These are phyloP conservation scores for Drosophila mulleri DNA, from an alignment of 2,888 invertebrate genomes.

Conservation along the genomic window DNA sequence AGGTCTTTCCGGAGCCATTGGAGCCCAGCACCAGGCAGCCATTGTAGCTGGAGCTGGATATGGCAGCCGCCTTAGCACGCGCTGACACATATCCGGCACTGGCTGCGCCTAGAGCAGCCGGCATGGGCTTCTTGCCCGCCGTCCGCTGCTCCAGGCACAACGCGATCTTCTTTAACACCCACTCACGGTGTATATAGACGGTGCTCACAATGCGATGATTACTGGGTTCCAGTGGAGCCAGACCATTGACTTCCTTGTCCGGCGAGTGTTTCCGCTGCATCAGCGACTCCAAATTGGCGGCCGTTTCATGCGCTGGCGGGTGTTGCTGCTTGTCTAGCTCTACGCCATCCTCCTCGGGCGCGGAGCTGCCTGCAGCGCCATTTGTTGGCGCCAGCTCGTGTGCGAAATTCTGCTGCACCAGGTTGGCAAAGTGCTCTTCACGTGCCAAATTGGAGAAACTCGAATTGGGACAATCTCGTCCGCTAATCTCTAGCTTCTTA, in stretches of 20 bases:
- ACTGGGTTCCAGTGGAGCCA: constrained; percentile 57
- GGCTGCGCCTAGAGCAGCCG: constrained; percentile 66
- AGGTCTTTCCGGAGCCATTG: constrained; percentile 97
- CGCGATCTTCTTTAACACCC: constrained; percentile 97
- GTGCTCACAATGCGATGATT: constrained; percentile 71
- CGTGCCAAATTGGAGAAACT: constrained; percentile 85
- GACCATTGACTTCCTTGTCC: constrained; percentile 83
- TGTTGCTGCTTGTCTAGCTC: constrained; percentile 32
- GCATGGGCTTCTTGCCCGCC: constrained; percentile 88
- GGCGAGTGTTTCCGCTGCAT: constrained; percentile 85
- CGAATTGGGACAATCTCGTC: constrained; percentile 84
- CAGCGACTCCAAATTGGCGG: constrained; percentile 82
- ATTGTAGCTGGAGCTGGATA: constrained; percentile 86
- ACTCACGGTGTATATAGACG: constrained; percentile 89
- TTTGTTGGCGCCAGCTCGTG: constrained; percentile 70
- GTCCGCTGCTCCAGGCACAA: constrained; percentile 96
- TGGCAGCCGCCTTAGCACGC: constrained; percentile 81
- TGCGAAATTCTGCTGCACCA: constrained; percentile 85
- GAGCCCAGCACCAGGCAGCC: constrained; percentile 96
- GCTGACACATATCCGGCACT: constrained; percentile 75
- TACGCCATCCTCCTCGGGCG: constrained; percentile 70
- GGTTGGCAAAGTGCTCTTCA: constrained; percentile 85
- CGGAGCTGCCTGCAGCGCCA: constrained; percentile 52
- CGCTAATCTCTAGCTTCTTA: constrained; percentile 84
- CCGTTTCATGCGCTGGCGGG: constrained; percentile 72